A percentile compares a stretch with the other conserved stretches of the same genome.
Conservation (phyloP, 2,888 invertebrate genomes). For the Petrolisthes manimaculis region DNA sequence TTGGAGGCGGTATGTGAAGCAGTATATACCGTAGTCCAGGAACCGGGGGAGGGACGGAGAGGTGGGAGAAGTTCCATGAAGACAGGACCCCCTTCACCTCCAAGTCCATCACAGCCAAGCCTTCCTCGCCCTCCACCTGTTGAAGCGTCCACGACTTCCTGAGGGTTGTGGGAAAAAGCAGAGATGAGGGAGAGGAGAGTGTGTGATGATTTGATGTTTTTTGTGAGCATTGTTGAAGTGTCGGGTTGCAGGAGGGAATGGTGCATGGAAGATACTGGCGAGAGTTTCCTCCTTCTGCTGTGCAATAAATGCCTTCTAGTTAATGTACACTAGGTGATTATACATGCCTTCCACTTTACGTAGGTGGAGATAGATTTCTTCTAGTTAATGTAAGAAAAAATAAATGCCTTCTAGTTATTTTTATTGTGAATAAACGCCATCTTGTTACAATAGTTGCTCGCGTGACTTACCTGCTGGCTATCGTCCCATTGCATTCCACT, state of each 20-base stretch:
- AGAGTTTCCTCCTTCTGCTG: no score
- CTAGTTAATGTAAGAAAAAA: no score
- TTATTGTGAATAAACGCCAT: no score
- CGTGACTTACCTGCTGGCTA: conserved; percentile 20
- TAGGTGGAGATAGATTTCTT: no score
- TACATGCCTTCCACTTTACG: no score
- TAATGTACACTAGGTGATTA: no score
- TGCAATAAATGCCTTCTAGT: no score
- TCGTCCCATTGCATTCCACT: conserved; percentile 28
- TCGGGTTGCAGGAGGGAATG: no score
- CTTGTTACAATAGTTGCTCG: no score
- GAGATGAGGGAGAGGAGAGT: neutral
- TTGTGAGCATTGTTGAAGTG: neutral
- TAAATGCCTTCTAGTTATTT: no score
- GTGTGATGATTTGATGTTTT: no score
- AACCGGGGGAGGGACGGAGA: conserved; percentile 41
- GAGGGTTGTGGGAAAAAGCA: neutral
- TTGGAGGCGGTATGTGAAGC: conserved; percentile 40
- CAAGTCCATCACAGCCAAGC: conserved; percentile 21
- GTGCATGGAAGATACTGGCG: no score
- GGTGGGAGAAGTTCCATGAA: conserved; percentile 56
- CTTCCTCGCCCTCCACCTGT: conserved; percentile 28
- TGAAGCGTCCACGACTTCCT: conserved; percentile 34
- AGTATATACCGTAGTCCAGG: conserved; percentile 55
- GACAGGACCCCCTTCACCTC: conserved; percentile 28